Base-by-base conservation (phyloP, 1,140 invertebrate genomes). In the Nylanderia fulva region DNA sequence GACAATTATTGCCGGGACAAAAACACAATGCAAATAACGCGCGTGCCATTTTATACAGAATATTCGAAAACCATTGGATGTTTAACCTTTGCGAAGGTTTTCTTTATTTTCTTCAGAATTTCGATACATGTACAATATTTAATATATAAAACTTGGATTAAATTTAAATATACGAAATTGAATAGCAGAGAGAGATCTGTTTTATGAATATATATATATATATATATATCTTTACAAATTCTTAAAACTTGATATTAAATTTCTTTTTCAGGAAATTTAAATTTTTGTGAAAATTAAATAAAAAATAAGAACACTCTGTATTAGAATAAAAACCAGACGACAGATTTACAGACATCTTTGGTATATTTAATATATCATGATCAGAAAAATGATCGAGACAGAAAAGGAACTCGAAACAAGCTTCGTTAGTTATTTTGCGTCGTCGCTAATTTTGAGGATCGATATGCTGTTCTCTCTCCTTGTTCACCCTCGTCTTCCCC, bases 351-450 rank as follows among this genome's bases (percentile, higher is more conserved):
- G 27, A 24, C 29, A 29, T 0, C 2, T 66, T 24, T 33, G n/a
- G 9, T 54, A 56, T 1, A 56, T 1, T 52, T n/a, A 33, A 56
- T 63, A 27, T 48, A 29, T 54, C n/a, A n/a, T 21, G 21, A 86
- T 52, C 13, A 71, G 39, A 21, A 21, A 52, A 18, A 56, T 8
- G n/a, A n/a, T n/a, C n/a, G n/a, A n/a, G n/a, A n/a, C 0, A 1
- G 4, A 18, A n/a, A 42, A 36, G 45, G 74, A 80, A 87, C 74
- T 60, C 42, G 2, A 74, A 39, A 88, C 56, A 27, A 63, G 56
- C 24, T 85, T 85, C 69, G 56, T 88, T 82, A 76, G n/a, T 21
- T n/a, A n/a, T n/a, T n/a, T 58, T 6, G 18, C 24, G 58, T 64
- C 74, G 54, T 54, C 56, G 58, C 7, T 5, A 74, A 27, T 82